phyloP scores from a whole-genome alignment of 2,797 vertebrate species.

The Notolepis coatsorum region DNA sequence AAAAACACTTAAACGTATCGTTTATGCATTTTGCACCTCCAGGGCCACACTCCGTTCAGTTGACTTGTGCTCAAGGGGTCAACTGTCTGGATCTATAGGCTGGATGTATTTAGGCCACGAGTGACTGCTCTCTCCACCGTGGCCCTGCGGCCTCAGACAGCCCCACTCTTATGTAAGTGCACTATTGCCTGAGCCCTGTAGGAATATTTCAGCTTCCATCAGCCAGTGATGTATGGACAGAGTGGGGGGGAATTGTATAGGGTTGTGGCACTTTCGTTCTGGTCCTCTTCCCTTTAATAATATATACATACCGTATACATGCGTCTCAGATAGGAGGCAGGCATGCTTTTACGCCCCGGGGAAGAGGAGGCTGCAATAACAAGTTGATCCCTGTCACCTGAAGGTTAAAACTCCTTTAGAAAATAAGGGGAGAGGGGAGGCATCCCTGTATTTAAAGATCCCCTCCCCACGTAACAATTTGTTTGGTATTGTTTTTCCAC shows the following conservation, averaged over 20 bases:
- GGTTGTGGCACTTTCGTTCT: constrained; percentile 38
- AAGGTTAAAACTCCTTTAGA: not conserved
- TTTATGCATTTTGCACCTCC: constrained; percentile 39
- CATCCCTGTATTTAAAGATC: too few species aligned
- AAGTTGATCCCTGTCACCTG: not conserved
- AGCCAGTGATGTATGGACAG: constrained; percentile 57
- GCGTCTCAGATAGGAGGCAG: constrained; percentile 13
- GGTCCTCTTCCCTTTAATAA: constrained; percentile 49
- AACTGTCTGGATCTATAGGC: constrained; percentile 50
- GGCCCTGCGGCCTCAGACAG: constrained; percentile 52
- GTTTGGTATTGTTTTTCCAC: too few species aligned
- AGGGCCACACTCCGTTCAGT: constrained; percentile 15
- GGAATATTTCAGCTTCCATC: constrained; percentile 59
- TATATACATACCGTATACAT: constrained; percentile 28
- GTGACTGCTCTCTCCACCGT: constrained; percentile 37
- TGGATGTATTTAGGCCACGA: constrained; percentile 38
- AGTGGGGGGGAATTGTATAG: constrained; percentile 26
- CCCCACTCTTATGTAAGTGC: constrained; percentile 60
- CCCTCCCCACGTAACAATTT: too few species aligned
- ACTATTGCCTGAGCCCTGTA: constrained; percentile 24
- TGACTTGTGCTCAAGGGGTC: constrained; percentile 33
- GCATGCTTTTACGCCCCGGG: constrained; percentile 9
- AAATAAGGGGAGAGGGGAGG: too few species aligned
- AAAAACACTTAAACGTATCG: too few species aligned
- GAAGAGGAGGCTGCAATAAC: too few species aligned